Evolutionary conservation across 2,797 vertebrate species (phyloP).

Genomic region (Tenualosa thibaudeaui): DNA sequence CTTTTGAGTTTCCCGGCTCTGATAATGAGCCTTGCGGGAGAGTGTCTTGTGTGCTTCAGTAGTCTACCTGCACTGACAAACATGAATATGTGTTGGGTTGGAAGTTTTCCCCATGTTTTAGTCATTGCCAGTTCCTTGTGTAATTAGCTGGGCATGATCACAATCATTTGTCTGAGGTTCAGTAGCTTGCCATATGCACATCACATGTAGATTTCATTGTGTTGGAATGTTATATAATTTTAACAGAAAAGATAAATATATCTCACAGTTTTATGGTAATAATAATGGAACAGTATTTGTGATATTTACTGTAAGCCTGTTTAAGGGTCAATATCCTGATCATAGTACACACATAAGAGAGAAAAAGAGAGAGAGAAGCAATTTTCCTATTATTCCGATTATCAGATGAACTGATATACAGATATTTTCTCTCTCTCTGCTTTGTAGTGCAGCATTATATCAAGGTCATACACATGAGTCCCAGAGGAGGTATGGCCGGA

Average conservation of each 20-base stretch:
- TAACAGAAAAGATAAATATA: background rate
- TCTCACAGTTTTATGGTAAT: too few species aligned
- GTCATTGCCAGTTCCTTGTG: background rate
- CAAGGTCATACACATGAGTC: constrained; percentile 50
- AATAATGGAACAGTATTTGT: too few species aligned
- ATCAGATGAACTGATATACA: too few species aligned
- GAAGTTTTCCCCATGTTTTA: background rate
- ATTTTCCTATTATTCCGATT: too few species aligned
- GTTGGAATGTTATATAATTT: background rate
- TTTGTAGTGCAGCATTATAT: constrained; percentile 64
- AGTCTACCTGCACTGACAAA: background rate
- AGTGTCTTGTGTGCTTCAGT: background rate
- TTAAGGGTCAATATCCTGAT: too few species aligned
- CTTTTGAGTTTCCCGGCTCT: background rate
- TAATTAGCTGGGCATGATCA: background rate
- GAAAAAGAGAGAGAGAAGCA: too few species aligned
- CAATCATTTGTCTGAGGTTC: background rate
- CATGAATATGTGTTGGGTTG: background rate
- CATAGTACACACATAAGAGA: too few species aligned
- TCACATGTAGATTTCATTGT: background rate
- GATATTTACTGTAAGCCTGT: too few species aligned
- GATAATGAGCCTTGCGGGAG: constrained; percentile 12
- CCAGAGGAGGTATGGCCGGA: constrained; percentile 47
- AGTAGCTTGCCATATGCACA: background rate
- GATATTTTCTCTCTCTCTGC: background rate